Base-by-base conservation (phyloP, 2,888 invertebrate genomes). In the Oithona nana region DNA sequence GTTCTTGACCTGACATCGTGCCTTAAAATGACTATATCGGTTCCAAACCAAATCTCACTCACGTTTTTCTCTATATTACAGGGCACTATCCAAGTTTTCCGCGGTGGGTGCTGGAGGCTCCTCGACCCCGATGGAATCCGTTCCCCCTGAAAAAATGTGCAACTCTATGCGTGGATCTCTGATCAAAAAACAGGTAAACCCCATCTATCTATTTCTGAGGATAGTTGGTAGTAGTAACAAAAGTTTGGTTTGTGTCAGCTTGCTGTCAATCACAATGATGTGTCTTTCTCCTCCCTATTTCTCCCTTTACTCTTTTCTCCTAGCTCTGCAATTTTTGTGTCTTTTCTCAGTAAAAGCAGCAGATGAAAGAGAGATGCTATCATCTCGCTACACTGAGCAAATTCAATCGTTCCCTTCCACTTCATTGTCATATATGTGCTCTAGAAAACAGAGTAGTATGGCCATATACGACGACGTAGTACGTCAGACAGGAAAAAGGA, bases 101-200 rank as follows among this genome's bases (percentile, higher is more conserved):
- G 39, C 39, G 6, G 39, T 39, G 39, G 39, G 39, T 11, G 39
- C 8, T 11, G 39, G 39, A 39, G 8, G 8, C 6, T 6, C 8
- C 6, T 6, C 8, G 6, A 11, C 39, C 6, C 39, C 39, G 6
- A 39, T 39, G 39, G 39, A 39, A 16, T 11, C 39, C 39, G 6
- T 39, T 6, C 26, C 54, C 20, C 57, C 57, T 6, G n/a, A 31
- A n/a, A n/a, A 30, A 30, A 30, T 61, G 30, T 61, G 61, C 49
- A 49, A 61, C 28, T n/a, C 28, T n/a, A 61, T 61, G 61, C 52
- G 54, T 22, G 61, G 52, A 1, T 61, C 61, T 4, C 24, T 61
- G 26, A 61, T 61, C 28, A 51, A 50, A 59, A 59, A 49, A 49
- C 50, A 59, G 59, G 59, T 59, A 31, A 16, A 59, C 48, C 11